Percentiles rank a stretch among this genome's conserved stretches.
Conservation (phyloP, 2,797 vertebrate species). For the Ptychobarbus kaznakovi region DNA sequence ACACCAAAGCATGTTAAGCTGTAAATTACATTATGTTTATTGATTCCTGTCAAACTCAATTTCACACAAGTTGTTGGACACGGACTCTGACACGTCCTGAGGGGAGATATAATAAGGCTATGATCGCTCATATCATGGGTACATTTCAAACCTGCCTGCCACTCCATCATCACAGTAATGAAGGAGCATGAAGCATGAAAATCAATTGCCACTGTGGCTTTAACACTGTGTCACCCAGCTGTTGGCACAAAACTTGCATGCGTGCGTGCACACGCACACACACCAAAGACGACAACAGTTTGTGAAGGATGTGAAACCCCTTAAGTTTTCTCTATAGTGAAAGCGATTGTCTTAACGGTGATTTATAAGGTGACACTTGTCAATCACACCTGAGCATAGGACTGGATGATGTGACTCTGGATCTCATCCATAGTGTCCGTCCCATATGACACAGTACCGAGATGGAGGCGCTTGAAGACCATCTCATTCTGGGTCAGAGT, state of each 20-base stretch:
- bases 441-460: constrained; percentile 88
- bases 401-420: constrained; percentile 87
- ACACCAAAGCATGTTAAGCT: constrained; percentile 75
- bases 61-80: constrained; percentile 69
- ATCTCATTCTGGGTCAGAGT: constrained; percentile 98
- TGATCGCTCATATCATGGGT: constrained; percentile 75
- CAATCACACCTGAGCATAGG: constrained; percentile 85
- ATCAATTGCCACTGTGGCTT: constrained; percentile 65
- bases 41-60: constrained; percentile 81
- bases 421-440: constrained; percentile 98
- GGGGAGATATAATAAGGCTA: constrained; percentile 74
- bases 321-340: not conserved
- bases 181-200: constrained; percentile 72
- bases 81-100: constrained; percentile 63
- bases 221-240: constrained; percentile 27
- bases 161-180: constrained; percentile 73
- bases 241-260: constrained; percentile 23
- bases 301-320: not conserved
- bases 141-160: constrained; percentile 73
- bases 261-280: not conserved
- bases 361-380: constrained; percentile 13
- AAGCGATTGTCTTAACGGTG: not conserved
- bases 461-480: constrained; percentile 90
- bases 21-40: constrained; percentile 80
- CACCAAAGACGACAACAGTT: constrained; percentile 4